phyloP scores from a whole-genome alignment of 2,888 invertebrate species.

The Chalcis sispes region DNA sequence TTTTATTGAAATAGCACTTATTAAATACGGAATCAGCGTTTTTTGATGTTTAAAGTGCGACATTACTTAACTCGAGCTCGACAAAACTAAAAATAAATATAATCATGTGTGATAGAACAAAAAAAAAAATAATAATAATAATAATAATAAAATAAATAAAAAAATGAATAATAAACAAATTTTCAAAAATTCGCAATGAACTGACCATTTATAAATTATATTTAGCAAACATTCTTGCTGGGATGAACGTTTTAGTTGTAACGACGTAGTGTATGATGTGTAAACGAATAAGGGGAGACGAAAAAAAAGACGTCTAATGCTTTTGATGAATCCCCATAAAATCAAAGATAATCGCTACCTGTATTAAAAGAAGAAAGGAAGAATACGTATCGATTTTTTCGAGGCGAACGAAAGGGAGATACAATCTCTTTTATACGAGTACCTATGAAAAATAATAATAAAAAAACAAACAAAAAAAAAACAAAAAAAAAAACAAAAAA shows the following conservation, averaged over 20 bases:
- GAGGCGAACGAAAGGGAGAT: conserved; percentile 48
- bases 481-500: conserved; percentile 55
- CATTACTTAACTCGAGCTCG: conserved; percentile 19
- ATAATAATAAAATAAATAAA: too few species aligned
- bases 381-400: conserved; percentile 37
- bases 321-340: background rate
- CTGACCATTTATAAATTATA: conserved; percentile 31
- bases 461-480: conserved; percentile 62
- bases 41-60: conserved; percentile 32
- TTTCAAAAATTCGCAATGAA: conserved; percentile 23
- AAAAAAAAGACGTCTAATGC: background rate
- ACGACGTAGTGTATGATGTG: conserved; percentile 5
- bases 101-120: conserved; percentile 17
- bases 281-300: background rate
- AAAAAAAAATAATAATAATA: too few species aligned
- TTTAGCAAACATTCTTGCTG: conserved; percentile 35
- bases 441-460: conserved; percentile 58
- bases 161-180: background rate
- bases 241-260: conserved; percentile 42
- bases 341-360: conserved; percentile 39
- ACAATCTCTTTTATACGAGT: conserved; percentile 62
- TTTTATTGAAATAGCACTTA: conserved; percentile 22
- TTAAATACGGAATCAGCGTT: conserved; percentile 10
- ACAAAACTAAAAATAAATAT: conserved; percentile 34
- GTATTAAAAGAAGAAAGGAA: background rate